These are phyloP conservation scores for Venustoraphidia nigricollis DNA, from an alignment of 2,888 invertebrate species.

Conservation along the genomic window DNA sequence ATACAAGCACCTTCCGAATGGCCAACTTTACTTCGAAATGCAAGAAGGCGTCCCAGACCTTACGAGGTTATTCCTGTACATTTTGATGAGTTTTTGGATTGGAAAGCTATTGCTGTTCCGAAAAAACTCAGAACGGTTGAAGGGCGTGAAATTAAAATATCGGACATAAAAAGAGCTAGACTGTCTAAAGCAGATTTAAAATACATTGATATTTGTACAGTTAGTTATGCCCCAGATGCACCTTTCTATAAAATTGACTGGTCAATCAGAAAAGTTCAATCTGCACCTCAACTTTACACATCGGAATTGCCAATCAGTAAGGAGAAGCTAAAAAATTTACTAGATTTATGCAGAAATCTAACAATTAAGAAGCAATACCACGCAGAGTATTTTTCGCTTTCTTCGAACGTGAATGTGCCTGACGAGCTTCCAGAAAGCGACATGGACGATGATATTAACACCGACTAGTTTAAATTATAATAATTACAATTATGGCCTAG, in stretches of 20 bases:
- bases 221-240: not conserved
- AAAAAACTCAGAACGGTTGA: conserved; percentile 4
- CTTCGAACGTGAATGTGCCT: conserved; percentile 1
- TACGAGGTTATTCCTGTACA: conserved; percentile 9
- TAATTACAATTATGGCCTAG: not conserved
- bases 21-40: conserved; percentile 11
- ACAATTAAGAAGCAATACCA: conserved; percentile 5
- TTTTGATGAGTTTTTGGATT: conserved; percentile 9
- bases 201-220: conserved; percentile 1
- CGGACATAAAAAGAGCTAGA: conserved; percentile 2
- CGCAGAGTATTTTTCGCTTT: conserved; percentile 5
- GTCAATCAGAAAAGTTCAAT: too few species aligned
- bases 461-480: not conserved
- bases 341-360: conserved; percentile 1
- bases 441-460: not conserved
- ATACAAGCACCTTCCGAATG: conserved; percentile 16
- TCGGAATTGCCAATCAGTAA: conserved; percentile 2
- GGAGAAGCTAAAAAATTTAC: conserved; percentile 1
- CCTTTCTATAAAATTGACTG: too few species aligned
- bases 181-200: conserved; percentile 3
- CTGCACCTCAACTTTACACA: not conserved
- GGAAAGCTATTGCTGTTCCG: too few species aligned
- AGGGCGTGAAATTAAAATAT: conserved; percentile 2
- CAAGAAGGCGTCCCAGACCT: conserved; percentile 12
- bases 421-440: conserved; percentile 5